phyloP scores from a whole-genome alignment of 1,140 invertebrate genomes.

The Rhopalosiphum maidis region DNA sequence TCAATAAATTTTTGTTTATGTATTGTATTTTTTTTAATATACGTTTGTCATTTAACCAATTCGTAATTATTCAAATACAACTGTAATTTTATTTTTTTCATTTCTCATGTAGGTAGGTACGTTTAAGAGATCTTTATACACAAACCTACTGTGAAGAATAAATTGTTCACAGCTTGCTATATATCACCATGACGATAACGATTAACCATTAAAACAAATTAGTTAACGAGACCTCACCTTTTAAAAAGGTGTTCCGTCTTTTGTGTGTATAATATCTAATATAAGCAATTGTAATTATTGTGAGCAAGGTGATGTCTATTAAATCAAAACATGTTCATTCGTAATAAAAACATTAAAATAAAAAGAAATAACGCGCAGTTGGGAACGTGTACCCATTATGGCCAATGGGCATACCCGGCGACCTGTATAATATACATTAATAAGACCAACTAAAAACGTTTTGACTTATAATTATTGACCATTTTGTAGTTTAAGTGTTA shows the following conservation, averaged over 20 bases:
- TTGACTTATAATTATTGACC: not conserved
- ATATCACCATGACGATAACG: not conserved
- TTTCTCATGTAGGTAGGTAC: not conserved
- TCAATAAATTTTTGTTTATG: not conserved
- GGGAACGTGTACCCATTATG: not conserved
- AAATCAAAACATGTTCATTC: slow-evolving; percentile 16
- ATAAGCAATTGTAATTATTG: not conserved
- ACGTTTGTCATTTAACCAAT: not conserved
- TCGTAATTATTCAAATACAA: not conserved
- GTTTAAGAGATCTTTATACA: not conserved
- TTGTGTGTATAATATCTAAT: slow-evolving; percentile 17
- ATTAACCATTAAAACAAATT: not conserved
- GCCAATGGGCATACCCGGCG: not conserved
- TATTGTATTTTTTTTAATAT: not conserved
- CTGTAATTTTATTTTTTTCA: not conserved
- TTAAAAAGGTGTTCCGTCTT: not conserved
- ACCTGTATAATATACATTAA: not conserved
- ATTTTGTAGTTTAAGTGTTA: not conserved
- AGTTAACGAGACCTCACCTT: slow-evolving; percentile 1
- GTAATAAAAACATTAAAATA: slow-evolving; percentile 20
- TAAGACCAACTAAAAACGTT: not conserved
- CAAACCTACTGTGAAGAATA: not conserved
- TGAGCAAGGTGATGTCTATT: not conserved
- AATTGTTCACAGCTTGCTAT: not conserved
- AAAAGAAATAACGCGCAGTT: slow-evolving; percentile 12